phyloP scores from a whole-genome alignment of 2,797 vertebrate species.

The Xerus rutilus region DNA sequence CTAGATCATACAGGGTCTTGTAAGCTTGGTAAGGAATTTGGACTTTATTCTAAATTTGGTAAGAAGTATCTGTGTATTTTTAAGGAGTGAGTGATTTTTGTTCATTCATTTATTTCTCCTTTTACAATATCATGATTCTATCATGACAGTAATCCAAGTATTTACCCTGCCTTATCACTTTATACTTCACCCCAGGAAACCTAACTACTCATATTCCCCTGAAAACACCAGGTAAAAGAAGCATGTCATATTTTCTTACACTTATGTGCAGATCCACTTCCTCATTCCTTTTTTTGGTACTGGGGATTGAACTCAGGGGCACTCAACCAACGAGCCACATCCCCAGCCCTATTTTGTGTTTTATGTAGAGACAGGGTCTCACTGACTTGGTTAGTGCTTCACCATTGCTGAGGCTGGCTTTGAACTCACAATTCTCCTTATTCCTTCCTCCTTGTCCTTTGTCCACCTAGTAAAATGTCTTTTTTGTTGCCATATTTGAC shows the following conservation, averaged over 20 bases:
- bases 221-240: not conserved
- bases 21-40: not conserved
- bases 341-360: too few relatives aligned
- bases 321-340: too few relatives aligned
- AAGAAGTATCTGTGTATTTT: not conserved
- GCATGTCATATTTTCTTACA: not conserved
- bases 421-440: too few relatives aligned
- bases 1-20: not conserved
- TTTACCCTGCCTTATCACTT: not conserved
- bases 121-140: not conserved
- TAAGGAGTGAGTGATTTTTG: not conserved
- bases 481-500: not conserved
- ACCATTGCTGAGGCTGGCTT: too few relatives aligned
- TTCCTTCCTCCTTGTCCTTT: not conserved
- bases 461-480: not conserved
- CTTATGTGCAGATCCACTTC: not conserved
- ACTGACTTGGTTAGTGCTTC: too few relatives aligned
- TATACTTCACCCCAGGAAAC: not conserved
- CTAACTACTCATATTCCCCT: not conserved
- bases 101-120: not conserved
- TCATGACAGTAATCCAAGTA: not conserved
- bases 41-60: constrained; percentile 8
- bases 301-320: too few relatives aligned
- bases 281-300: not conserved
- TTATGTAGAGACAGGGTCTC: too few relatives aligned